Conservation (phyloP, 1,140 invertebrate genomes). For the Phymorhynchus buccinoides region DNA sequence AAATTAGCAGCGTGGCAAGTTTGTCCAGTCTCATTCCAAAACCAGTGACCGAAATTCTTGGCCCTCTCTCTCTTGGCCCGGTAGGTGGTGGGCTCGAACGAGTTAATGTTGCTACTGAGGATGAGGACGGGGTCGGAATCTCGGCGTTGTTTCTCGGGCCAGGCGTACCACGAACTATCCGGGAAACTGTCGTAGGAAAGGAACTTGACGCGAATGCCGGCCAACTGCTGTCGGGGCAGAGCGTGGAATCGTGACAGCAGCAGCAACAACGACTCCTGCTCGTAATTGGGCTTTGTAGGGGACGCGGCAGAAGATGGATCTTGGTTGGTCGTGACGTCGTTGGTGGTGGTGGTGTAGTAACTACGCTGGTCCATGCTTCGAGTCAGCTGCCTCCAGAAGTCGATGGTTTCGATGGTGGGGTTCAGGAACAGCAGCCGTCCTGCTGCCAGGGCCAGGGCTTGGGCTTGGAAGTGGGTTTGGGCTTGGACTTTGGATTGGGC, state of each 20-base stretch:
- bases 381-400: slow-evolving; percentile 52
- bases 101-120: slow-evolving; percentile 58
- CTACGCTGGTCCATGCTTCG: slow-evolving; percentile 37
- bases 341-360: no score
- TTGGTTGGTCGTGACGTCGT: slow-evolving; percentile 41
- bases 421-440: slow-evolving; percentile 58
- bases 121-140: slow-evolving; percentile 31
- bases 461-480: no score
- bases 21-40: no score
- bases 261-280: slow-evolving; percentile 53
- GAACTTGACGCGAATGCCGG: slow-evolving; percentile 44
- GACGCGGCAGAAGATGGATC: slow-evolving; percentile 32
- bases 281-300: slow-evolving; percentile 58
- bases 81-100: slow-evolving; percentile 49
- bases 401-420: slow-evolving; percentile 48
- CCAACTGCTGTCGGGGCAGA: no score
- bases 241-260: slow-evolving; percentile 45
- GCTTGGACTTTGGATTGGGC: no score
- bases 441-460: no score
- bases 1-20: no score
- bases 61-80: slow-evolving; percentile 46
- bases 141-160: slow-evolving; percentile 30
- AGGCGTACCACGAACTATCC: slow-evolving; percentile 62
- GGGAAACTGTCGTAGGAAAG: slow-evolving; percentile 50
- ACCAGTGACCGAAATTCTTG: slow-evolving; percentile 55